phyloP scores from a whole-genome alignment of 2,888 invertebrate genomes.

The Sepiola atlantica region DNA sequence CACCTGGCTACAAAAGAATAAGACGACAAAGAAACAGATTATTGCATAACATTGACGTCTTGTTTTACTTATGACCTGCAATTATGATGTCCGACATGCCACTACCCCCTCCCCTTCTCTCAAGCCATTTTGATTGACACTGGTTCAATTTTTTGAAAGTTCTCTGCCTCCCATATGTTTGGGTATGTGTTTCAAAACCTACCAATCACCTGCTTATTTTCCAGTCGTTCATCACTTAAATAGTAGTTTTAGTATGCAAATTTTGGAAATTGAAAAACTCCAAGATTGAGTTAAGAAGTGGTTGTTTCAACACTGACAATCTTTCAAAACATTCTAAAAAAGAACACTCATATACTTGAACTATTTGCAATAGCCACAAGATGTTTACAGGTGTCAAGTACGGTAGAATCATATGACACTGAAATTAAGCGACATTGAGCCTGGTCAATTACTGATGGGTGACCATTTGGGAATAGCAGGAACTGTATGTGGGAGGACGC shows the following conservation, averaged over 20 bases:
- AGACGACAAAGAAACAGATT: background rate
- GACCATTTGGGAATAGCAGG: too few relatives aligned
- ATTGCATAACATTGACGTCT: background rate
- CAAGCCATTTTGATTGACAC: background rate
- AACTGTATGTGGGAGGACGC: too few relatives aligned
- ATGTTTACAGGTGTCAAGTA: background rate
- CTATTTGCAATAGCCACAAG: background rate
- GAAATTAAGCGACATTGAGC: too few relatives aligned
- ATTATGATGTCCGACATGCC: background rate
- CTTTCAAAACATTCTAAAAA: background rate
- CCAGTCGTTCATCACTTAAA: background rate
- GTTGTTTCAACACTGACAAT: background rate
- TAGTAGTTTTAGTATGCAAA: background rate
- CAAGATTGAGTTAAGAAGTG: background rate
- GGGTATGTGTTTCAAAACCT: background rate
- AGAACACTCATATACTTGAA: background rate
- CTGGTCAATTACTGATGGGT: too few relatives aligned
- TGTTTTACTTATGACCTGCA: background rate
- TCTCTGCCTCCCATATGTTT: background rate
- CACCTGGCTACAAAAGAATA: background rate
- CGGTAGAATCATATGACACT: too few relatives aligned
- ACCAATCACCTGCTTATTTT: background rate
- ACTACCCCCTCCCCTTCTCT: background rate
- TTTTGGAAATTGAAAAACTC: background rate
- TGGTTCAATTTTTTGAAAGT: background rate